Percentiles rank a stretch among this genome's conserved stretches.
Conservation (phyloP, 2,888 invertebrate genomes). For the Eupeodes latifasciatus region DNA sequence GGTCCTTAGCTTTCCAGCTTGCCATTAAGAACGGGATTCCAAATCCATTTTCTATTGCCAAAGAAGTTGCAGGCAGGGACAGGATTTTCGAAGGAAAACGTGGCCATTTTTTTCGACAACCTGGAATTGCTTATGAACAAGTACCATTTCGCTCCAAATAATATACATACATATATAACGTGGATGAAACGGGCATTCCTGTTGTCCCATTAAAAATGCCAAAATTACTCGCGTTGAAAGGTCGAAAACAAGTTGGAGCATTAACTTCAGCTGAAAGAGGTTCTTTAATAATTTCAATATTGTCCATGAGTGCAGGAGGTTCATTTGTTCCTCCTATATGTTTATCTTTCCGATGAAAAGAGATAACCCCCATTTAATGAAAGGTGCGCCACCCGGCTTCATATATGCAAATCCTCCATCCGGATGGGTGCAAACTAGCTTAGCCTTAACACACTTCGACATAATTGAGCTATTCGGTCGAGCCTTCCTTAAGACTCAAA, state of each 20-base stretch:
- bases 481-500: no score
- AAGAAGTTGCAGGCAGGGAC: no score
- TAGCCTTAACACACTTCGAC: no score
- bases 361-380: slow-evolving; percentile 47
- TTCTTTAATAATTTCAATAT: slow-evolving; percentile 49
- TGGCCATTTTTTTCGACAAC: slow-evolving; percentile 32
- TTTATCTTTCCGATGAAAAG: slow-evolving; percentile 64
- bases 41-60: no score
- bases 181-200: slow-evolving; percentile 61
- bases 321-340: slow-evolving; percentile 40
- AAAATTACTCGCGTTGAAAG: slow-evolving; percentile 32
- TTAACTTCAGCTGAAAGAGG: slow-evolving; percentile 47
- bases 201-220: slow-evolving; percentile 57
- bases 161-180: slow-evolving; percentile 57
- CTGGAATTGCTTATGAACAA: no score
- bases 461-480: no score
- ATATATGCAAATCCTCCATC: no score
- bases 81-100: slow-evolving; percentile 45
- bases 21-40: no score
- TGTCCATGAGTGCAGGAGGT: slow-evolving; percentile 60
- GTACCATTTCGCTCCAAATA: slow-evolving; percentile 33
- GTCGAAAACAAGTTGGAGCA: slow-evolving; percentile 25
- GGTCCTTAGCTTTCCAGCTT: no score
- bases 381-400: no score
- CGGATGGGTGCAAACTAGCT: no score